These are phyloP conservation scores for Carcharodon carcharias DNA, from an alignment of 2,797 vertebrate species.

Conservation along the genomic window DNA sequence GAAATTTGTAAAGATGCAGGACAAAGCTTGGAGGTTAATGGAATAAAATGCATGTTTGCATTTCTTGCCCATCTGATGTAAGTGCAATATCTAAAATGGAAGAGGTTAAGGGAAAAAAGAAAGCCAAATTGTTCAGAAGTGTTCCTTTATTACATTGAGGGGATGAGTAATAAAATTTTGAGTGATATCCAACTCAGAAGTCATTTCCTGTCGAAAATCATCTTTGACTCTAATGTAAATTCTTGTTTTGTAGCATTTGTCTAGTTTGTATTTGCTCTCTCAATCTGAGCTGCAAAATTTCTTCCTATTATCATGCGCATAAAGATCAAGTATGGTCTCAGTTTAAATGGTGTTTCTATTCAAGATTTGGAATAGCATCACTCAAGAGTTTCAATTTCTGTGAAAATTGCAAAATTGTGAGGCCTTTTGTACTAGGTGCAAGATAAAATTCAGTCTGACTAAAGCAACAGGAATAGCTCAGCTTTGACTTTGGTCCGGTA, in stretches of 20 bases:
- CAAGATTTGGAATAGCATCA: not conserved
- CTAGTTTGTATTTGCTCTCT: not conserved
- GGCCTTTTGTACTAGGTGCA: not conserved
- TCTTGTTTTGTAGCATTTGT: not conserved
- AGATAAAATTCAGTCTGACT: not conserved
- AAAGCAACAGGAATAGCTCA: too few relatives aligned
- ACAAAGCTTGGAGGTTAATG: not conserved
- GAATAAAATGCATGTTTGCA: not conserved
- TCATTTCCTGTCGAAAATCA: not conserved
- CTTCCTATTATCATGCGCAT: not conserved
- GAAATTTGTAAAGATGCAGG: not conserved
- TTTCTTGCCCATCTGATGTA: not conserved
- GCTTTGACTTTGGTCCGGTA: not conserved
- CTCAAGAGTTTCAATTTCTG: not conserved
- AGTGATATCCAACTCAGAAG: not conserved
- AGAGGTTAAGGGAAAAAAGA: not conserved
- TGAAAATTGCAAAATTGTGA: not conserved
- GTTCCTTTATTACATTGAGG: not conserved
- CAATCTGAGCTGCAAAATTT: not conserved
- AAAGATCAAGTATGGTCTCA: not conserved
- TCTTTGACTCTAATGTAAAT: not conserved
- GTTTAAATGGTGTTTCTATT: not conserved
- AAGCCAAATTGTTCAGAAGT: not conserved
- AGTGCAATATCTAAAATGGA: not conserved
- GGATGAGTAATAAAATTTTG: not conserved